Conservation (phyloP, 2,113 vertebrate species). For the Penelope pileata region DNA sequence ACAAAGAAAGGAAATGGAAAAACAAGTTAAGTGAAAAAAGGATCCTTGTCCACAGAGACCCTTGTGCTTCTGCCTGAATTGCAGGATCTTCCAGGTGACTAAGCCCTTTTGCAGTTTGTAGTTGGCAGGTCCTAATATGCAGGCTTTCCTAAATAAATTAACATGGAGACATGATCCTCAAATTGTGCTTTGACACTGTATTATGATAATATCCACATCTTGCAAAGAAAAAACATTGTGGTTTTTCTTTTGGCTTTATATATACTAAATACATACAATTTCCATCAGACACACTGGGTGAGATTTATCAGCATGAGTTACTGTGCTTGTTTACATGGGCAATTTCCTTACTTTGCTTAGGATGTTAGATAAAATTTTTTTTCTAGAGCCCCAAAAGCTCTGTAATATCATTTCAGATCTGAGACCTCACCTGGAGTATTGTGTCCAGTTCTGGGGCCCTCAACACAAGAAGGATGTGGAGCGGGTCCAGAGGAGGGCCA, state of each 20-base stretch:
- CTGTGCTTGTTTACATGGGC: neutral
- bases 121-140: neutral
- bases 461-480: too few species aligned
- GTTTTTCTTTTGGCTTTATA: neutral
- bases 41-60: neutral
- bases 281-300: neutral
- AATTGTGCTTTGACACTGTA: neutral
- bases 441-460: too few species aligned
- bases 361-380: neutral
- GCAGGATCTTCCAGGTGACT: neutral
- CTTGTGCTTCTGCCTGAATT: neutral
- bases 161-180: neutral
- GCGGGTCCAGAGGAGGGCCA: too few species aligned
- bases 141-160: neutral
- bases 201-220: neutral
- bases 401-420: slow-evolving; percentile 3
- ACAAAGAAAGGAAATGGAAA: neutral
- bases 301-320: neutral
- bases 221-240: neutral
- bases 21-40: neutral
- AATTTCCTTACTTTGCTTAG: neutral
- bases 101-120: fast-evolving
- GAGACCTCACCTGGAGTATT: too few species aligned
- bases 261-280: neutral
- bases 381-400: neutral